Conservation (phyloP, 37 sponge, comb jelly and placozoan genomes). For the Agelas oroides region DNA sequence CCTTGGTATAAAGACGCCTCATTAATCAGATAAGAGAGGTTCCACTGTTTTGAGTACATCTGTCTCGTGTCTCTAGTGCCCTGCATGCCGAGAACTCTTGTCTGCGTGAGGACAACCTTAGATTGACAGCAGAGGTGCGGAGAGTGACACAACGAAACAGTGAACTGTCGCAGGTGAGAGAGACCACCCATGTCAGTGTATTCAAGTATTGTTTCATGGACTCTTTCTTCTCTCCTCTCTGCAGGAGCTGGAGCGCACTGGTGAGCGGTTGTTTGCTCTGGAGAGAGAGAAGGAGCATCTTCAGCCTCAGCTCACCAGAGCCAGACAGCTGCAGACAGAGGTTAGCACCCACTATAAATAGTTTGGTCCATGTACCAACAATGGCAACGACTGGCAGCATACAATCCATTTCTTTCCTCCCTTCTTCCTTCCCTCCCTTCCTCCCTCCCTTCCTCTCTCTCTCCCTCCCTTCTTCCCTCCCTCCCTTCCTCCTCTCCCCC, state of each 20-base stretch:
- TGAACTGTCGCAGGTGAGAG: slow-evolving; percentile 27
- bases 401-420: too few relatives aligned
- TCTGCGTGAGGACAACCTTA: slow-evolving; percentile 13
- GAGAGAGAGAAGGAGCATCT: slow-evolving; percentile 23
- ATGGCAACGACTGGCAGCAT: too few relatives aligned
- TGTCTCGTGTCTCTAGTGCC: not conserved
- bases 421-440: too few relatives aligned
- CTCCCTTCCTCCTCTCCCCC: too few relatives aligned
- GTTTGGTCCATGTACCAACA: too few relatives aligned
- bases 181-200: too few relatives aligned
- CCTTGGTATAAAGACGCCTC: too few relatives aligned
- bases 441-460: too few relatives aligned
- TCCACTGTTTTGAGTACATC: too few relatives aligned
- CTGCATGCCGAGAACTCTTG: slow-evolving; percentile 6
- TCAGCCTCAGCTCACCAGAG: slow-evolving; percentile 27
- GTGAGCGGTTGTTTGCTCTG: slow-evolving; percentile 32
- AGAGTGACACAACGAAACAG: not conserved
- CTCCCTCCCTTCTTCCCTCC: too few relatives aligned
- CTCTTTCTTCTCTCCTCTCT: not conserved
- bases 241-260: slow-evolving; percentile 30
- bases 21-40: too few relatives aligned
- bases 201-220: not conserved
- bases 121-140: slow-evolving; percentile 26
- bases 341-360: too few relatives aligned
- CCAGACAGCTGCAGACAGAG: slow-evolving; percentile 37